A percentile compares a stretch with the other conserved stretches of the same genome.
Evolutionary conservation across 2,888 invertebrate genomes (phyloP).

Genomic region (Lamellibrachia satsuma): DNA sequence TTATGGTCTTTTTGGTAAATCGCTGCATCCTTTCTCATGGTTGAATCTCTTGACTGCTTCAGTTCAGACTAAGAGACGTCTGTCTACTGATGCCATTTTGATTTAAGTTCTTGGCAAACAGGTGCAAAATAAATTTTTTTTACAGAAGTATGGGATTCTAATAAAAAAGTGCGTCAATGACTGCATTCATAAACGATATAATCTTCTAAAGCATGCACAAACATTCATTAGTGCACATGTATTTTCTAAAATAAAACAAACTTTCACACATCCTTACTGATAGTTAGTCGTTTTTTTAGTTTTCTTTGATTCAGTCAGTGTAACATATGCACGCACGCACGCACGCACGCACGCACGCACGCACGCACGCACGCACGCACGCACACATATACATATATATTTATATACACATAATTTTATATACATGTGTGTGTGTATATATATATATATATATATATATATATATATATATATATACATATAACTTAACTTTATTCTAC

Average conservation of each 20-base stretch:
- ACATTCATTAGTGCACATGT: too few species aligned
- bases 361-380: not conserved
- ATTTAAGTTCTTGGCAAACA: not conserved
- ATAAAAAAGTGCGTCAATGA: not conserved
- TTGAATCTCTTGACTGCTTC: not conserved
- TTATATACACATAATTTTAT: not conserved
- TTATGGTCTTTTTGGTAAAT: not conserved
- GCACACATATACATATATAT: not conserved
- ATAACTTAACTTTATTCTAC: too few species aligned
- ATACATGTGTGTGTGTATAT: not conserved
- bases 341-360: too few species aligned
- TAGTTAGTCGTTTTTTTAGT: too few species aligned
- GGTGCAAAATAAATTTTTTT: not conserved
- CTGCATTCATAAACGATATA: too few species aligned
- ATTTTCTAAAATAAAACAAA: too few species aligned
- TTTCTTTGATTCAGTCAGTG: too few species aligned
- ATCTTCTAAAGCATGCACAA: too few species aligned
- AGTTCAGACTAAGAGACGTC: not conserved
- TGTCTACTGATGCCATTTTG: not conserved
- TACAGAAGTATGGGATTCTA: not conserved
- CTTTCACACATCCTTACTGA: too few species aligned
- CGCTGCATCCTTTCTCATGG: not conserved
- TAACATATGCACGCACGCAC: too few species aligned
- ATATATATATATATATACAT: too few species aligned
- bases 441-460: too few species aligned